Percentiles rank a stretch among this genome's conserved stretches.
Evolutionary conservation across 2,888 invertebrate species (phyloP).

Genomic region (Pammene fasciana): DNA sequence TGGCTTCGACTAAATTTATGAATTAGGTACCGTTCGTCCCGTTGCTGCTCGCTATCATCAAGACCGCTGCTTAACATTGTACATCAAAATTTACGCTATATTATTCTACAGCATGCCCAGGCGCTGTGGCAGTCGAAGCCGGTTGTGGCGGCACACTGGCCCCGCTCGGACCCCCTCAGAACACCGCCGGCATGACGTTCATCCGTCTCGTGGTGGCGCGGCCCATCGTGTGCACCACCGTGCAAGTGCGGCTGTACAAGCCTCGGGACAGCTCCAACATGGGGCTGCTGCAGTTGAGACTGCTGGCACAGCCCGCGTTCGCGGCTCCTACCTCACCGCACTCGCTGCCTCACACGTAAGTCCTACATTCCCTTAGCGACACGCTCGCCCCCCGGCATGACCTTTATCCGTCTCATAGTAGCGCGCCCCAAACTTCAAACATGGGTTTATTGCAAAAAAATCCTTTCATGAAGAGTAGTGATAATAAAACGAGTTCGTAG

Average conservation of each 20-base stretch:
- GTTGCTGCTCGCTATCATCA: too few species aligned
- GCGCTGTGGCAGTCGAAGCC: constrained; percentile 93
- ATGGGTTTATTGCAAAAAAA: too few species aligned
- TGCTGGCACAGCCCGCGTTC: constrained; percentile 94
- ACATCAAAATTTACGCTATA: neutral
- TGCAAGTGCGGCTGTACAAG: constrained; percentile 89
- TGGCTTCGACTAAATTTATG: too few species aligned
- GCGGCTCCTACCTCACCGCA: constrained; percentile 70
- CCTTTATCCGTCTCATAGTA: too few species aligned
- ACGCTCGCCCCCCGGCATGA: too few species aligned
- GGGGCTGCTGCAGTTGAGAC: constrained; percentile 92
- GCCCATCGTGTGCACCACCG: constrained; percentile 93
- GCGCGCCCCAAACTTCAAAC: too few species aligned
- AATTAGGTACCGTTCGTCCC: too few species aligned
- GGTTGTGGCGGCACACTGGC: constrained; percentile 91
- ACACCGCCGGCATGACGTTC: constrained; percentile 93
- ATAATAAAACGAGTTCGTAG: too few species aligned
- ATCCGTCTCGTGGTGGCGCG: constrained; percentile 92
- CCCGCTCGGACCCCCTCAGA: constrained; percentile 93
- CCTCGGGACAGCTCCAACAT: constrained; percentile 95
- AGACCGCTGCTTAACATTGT: too few species aligned
- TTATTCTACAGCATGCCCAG: constrained; percentile 88
- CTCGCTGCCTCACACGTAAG: constrained; percentile 61
- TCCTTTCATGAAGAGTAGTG: too few species aligned
- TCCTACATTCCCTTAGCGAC: neutral